Evolutionary conservation across 2,888 invertebrate genomes (phyloP).

Genomic region (Eucera pruinosa): DNA sequence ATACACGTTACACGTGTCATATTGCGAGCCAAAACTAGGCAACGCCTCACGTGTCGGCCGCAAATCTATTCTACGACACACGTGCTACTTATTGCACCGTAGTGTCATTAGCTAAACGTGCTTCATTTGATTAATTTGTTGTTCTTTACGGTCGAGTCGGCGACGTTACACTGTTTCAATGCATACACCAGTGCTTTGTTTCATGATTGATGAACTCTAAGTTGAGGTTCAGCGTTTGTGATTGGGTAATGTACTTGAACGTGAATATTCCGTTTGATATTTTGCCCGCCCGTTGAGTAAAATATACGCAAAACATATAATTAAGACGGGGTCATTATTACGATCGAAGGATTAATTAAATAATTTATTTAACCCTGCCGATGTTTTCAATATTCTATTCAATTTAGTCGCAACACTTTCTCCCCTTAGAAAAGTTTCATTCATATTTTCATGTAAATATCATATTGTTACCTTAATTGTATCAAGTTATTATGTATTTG

Average conservation of each 20-base stretch:
- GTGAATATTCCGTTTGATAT: neutral
- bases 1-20: constrained; percentile 74
- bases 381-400: too few species aligned
- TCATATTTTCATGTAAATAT: too few species aligned
- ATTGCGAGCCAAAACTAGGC: constrained; percentile 75
- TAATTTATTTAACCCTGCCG: too few species aligned
- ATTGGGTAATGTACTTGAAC: neutral
- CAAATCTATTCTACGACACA: constrained; percentile 78
- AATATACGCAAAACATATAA: too few species aligned
- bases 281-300: too few species aligned
- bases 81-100: constrained; percentile 75
- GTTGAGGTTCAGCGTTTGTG: too few species aligned
- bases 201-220: neutral
- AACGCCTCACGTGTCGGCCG: constrained; percentile 68
- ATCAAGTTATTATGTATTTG: too few species aligned
- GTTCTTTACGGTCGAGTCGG: constrained; percentile 9
- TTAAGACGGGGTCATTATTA: too few species aligned
- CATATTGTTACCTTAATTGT: too few species aligned
- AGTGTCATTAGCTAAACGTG: constrained; percentile 48
- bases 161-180: neutral
- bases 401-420: too few species aligned
- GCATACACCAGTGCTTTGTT: neutral
- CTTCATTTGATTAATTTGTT: constrained; percentile 53
- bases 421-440: too few species aligned
- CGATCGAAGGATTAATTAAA: too few species aligned